Evolutionary conservation across 2,797 vertebrate species (phyloP).

Genomic region (Chromobotia macracanthus): DNA sequence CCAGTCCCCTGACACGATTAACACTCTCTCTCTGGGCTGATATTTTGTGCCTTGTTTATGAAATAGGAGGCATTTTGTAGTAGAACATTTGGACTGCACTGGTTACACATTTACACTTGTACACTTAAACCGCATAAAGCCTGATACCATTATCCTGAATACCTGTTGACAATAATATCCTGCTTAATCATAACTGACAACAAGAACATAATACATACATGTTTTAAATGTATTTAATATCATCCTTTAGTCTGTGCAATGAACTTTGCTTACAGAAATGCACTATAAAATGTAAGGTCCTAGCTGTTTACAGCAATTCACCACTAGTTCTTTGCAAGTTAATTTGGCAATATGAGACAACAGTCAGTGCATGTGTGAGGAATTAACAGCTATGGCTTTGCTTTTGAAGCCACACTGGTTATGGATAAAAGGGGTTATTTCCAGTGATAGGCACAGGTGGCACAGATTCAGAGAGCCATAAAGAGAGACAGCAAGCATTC

Average conservation of each 20-base stretch:
- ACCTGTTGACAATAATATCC: not conserved
- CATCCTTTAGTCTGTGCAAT: not conserved
- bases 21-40: constrained; percentile 32
- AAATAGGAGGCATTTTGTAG: constrained; percentile 30
- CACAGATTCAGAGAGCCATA: constrained; percentile 3
- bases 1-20: constrained; percentile 48
- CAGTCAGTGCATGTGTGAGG: constrained; percentile 8
- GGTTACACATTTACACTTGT: constrained; percentile 4
- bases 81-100: not conserved
- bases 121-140: not conserved
- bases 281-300: not conserved
- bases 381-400: constrained; percentile 12
- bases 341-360: constrained; percentile 1
- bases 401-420: constrained; percentile 18
- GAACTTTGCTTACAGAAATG: not conserved
- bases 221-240: not conserved
- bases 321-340: not conserved
- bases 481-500: not conserved
- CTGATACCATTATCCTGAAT: not conserved
- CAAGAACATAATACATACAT: not conserved
- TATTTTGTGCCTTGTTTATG: constrained; percentile 46
- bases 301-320: not conserved
- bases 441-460: constrained; percentile 18
- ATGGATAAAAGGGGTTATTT: constrained; percentile 32
- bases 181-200: not conserved